Base-by-base conservation (phyloP, 2,797 vertebrate genomes). In the Spinus pinus region DNA sequence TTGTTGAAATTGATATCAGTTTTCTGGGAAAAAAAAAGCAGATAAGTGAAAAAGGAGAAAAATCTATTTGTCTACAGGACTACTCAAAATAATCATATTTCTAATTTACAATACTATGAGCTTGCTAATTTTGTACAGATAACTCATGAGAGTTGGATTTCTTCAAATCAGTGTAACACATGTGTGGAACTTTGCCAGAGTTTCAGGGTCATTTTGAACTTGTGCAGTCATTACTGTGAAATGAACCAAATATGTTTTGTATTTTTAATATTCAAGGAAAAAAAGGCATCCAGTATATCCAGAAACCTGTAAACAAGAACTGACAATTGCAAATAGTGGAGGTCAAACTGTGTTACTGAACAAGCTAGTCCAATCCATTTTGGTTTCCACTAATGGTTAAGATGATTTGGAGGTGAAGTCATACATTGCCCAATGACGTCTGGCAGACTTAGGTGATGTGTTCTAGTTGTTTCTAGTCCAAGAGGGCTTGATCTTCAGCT, bases 401-500 rank as follows among this genome's bases (percentile, higher is more conserved):
- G 84, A 93, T 81, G 14, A 72, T 60, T 97, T 85, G 0, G 14
- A 81, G 25, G 12, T 82, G 69, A 93, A 86, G 81, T 84, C 69
- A 72, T 27, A 25, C 24, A 15, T 84, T 96, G 72, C 92, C 35
- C 47, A 81, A 8, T 62, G 94, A 81, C 8, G 44, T 89, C 78
- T 89, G 89, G 67, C 74, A 86, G 57, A 81, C 31, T 56, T 71
- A 57, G 19, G 16, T 51, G 17, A 51, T 13, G 18, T 65, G 57
- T 86, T 90, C 79, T 72, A 16, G 33, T 57, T 88, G n/a, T 51
- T 96, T 78, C 70, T 94, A 72, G 88, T 70, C 81, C 78, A 82
- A 84, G 72, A 89, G 12, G 87, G 39, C 31, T 58, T 86, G 64
- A 91, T 92, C 78, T 96, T 81, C 61, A 91, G 51, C 86, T 89